These are phyloP conservation scores for Sweltsa coloradensis DNA, from an alignment of 1,140 invertebrate genomes.

Conservation along the genomic window DNA sequence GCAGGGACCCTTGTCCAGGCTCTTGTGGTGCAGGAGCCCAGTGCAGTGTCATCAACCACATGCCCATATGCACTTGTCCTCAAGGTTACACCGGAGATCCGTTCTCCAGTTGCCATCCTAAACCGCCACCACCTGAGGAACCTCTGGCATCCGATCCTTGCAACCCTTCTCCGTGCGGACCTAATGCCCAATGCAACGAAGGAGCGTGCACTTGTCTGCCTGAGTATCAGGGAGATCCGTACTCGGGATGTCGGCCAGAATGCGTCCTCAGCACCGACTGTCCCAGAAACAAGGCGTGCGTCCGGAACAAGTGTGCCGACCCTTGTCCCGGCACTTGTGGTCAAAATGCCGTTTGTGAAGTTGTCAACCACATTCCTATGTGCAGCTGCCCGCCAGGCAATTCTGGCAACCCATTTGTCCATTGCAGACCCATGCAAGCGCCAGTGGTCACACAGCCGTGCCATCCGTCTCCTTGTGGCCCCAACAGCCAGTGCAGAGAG, in stretches of 20 bases:
- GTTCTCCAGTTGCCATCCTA: conserved; percentile 41
- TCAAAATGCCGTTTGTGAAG: conserved; percentile 24
- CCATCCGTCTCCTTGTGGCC: conserved; percentile 33
- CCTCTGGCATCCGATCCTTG: conserved; percentile 32
- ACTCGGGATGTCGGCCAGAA: conserved; percentile 25
- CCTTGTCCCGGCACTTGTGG: conserved; percentile 26
- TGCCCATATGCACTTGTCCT: conserved; percentile 52
- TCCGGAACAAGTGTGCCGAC: conserved; percentile 25
- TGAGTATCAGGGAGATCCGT: conserved; percentile 27
- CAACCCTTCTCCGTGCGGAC: conserved; percentile 35
- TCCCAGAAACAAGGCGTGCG: conserved; percentile 34
- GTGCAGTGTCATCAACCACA: conserved; percentile 54
- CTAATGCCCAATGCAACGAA: conserved; percentile 29
- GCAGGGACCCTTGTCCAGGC: conserved; percentile 54
- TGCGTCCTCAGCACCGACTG: conserved; percentile 56
- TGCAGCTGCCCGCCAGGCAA: conserved; percentile 24
- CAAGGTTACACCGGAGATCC: conserved; percentile 56
- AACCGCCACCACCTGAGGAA: conserved; percentile 31
- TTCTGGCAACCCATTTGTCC: conserved; percentile 21
- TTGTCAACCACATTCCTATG: conserved; percentile 17
- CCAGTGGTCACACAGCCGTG: conserved; percentile 27
- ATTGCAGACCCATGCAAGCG: conserved; percentile 19
- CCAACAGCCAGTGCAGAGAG: conserved; percentile 53
- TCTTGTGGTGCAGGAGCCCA: conserved; percentile 50
- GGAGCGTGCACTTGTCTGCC: conserved; percentile 27